Conservation (phyloP, 1,140 invertebrate genomes). For the Ganaspis sp. region DNA sequence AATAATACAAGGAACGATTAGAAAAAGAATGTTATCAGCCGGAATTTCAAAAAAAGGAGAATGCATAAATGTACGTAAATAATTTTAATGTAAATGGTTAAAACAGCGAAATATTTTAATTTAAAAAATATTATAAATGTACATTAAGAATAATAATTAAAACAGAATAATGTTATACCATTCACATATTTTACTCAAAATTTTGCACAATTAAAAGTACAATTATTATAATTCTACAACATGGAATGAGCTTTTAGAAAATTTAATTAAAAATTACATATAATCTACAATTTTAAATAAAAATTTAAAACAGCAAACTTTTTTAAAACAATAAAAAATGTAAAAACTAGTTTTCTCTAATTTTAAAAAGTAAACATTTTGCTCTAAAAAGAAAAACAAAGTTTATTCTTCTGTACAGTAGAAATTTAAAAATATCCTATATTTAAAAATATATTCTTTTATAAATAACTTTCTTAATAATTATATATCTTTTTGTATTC, state of each 20-base stretch:
- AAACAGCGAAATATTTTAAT: neutral
- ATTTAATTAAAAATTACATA: neutral
- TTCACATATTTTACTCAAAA: neutral
- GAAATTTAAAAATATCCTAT: neutral
- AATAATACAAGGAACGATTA: constrained; percentile 92
- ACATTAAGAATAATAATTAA: neutral
- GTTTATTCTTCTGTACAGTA: neutral
- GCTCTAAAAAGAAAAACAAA: neutral
- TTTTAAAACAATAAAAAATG: too few species aligned
- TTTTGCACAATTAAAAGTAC: too few species aligned
- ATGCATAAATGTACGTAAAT: neutral
- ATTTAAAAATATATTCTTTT: neutral
- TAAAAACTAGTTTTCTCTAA: too few species aligned
- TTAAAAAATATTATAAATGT: neutral
- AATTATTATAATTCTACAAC: too few species aligned
- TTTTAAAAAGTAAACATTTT: neutral
- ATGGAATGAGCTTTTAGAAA: too few species aligned
- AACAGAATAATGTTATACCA: neutral
- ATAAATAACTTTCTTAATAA: neutral
- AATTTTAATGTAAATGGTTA: too few species aligned
- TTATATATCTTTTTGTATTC: neutral
- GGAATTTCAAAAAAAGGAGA: constrained; percentile 55
- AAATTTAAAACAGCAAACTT: neutral
- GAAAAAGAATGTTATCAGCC: constrained; percentile 90
- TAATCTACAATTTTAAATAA: neutral